These are phyloP conservation scores for Hypolimnas misippus DNA, from an alignment of 2,888 invertebrate species.

Conservation along the genomic window DNA sequence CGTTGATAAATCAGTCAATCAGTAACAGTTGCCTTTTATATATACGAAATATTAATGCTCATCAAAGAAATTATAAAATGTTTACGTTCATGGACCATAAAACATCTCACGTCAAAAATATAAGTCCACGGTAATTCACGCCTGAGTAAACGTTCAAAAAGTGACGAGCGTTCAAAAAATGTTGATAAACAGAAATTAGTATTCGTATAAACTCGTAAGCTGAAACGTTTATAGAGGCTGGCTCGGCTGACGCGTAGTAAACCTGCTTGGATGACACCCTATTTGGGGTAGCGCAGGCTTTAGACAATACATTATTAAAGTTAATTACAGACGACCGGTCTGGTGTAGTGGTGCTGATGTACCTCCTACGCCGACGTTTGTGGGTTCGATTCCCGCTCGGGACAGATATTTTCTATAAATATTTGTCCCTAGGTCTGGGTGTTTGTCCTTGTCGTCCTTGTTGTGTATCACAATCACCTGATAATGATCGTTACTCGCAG, in stretches of 20 bases:
- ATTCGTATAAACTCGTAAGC: constrained; percentile 15
- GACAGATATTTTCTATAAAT: no score
- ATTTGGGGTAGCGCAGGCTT: constrained; percentile 14
- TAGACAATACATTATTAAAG: neutral
- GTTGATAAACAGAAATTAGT: neutral
- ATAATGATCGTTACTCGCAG: no score
- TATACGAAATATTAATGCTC: neutral
- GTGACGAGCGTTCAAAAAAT: neutral
- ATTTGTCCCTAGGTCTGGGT: no score
- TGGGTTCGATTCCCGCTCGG: no score
- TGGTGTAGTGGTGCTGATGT: no score
- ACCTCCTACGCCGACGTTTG: no score
- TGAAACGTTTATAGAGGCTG: constrained; percentile 27
- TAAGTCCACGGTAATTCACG: neutral
- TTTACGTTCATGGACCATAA: neutral
- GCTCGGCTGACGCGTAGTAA: constrained; percentile 34
- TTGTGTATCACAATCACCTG: no score
- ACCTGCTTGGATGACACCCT: constrained; percentile 16
- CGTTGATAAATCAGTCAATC: no score
- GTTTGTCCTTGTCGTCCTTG: no score
- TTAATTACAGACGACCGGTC: no score
- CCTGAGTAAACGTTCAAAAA: neutral
- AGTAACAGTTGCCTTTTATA: no score
- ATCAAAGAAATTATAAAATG: neutral
- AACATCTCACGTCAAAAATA: neutral